phyloP scores from a whole-genome alignment of 2,888 invertebrate genomes.

The Mellilla xanthometata region DNA sequence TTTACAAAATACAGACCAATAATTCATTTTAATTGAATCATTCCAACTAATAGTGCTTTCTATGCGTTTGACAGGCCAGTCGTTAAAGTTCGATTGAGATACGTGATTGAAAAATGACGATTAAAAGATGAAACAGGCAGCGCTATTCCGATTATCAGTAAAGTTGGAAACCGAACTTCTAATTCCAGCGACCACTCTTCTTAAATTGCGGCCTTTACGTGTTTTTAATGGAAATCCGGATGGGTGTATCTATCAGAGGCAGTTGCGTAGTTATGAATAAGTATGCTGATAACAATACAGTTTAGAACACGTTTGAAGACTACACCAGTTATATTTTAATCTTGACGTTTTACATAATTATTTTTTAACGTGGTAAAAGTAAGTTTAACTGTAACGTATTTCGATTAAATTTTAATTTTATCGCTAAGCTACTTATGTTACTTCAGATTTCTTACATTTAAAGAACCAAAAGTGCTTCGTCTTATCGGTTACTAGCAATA shows the following conservation, averaged over 20 bases:
- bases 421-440: no score
- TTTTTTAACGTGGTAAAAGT: no score
- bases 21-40: constrained; percentile 77
- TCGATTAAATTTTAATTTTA: no score
- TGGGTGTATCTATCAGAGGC: constrained; percentile 2
- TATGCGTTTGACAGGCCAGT: constrained; percentile 67
- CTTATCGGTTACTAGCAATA: no score
- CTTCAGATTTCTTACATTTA: no score
- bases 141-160: constrained; percentile 15
- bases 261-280: background rate
- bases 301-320: background rate
- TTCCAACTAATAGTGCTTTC: constrained; percentile 68
- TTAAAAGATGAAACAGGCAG: constrained; percentile 17
- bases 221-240: constrained; percentile 11
- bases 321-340: no score
- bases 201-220: constrained; percentile 15
- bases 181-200: constrained; percentile 15
- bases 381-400: no score
- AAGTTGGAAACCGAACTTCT: constrained; percentile 12
- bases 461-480: no score
- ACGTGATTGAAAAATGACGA: constrained; percentile 38
- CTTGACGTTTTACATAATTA: no score
- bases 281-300: background rate
- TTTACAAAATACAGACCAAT: constrained; percentile 53
- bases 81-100: constrained; percentile 63